Evolutionary conservation across 2,888 invertebrate genomes (phyloP), one percentile per base, ranked within the genome.

Genomic region (Heliothis peltigera): DNA sequence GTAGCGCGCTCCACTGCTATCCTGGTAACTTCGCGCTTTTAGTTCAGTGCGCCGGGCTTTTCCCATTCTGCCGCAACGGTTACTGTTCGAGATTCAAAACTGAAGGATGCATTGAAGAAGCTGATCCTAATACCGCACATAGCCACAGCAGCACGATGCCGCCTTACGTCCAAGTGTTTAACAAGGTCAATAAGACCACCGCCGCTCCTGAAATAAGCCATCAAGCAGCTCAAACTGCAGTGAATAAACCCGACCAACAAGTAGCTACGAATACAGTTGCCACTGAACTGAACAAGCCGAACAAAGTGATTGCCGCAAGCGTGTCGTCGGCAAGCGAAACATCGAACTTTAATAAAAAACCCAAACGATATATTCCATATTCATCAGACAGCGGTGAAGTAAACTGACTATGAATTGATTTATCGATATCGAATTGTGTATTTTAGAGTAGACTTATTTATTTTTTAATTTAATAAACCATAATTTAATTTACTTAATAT

Each of bases 1-100:
- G 72, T 7, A 77, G 79, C 53, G 84, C 88, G 0, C 77, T 88
- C 0, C 88, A 86, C 64, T 88, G 88, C 70, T 87, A 82, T 65
- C 74, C 80, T 1, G 82, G 72, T 7, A 86, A 84, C 54, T 82
- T 82, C 19, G 88, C 84, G 10, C 78, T 88, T 5, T 54, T 84
- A 19, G 86, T 87, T 0, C 79, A 88, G 49, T 88, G 88, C 60
- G 80, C 81, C 12, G 86, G 84, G 0, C 62, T 82, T 2, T 82
- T 86, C 22, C 84, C 86, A 4, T 83, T 75, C 65, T 88, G 88
- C 62, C 77, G 83, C 32, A 84, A 84, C 32, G 88, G 87, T 10
- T 82, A 82, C n/a, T 88, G 87, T 63, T 87, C 87, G 3, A 71
- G 79, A 19, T 69, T 64, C 22, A 82, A 82, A 70, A 77, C 77